Percentiles rank a stretch among this genome's conserved stretches.
phyloP scores from a whole-genome alignment of 2,888 invertebrate species.

The Agrotis exclamationis region DNA sequence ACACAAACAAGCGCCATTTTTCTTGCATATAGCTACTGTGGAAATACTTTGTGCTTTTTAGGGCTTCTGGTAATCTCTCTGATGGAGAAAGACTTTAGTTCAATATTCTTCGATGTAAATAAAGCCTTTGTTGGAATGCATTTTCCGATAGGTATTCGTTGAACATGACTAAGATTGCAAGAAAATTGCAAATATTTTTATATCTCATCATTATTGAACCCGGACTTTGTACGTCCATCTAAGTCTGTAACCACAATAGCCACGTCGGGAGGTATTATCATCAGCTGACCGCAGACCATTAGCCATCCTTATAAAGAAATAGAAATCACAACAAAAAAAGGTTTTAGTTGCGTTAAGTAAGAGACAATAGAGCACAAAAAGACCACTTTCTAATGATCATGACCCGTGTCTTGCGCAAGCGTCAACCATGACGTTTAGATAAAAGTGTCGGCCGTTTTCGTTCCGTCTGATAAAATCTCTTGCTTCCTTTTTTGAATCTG shows the following conservation, averaged over 20 bases:
- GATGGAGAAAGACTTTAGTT: slow-evolving; percentile 8
- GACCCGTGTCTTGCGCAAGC: slow-evolving; percentile 67
- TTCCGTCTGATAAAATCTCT: slow-evolving; percentile 56
- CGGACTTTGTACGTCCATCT: background rate
- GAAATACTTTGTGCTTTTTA: background rate
- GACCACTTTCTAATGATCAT: slow-evolving; percentile 77
- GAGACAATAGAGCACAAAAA: slow-evolving; percentile 67
- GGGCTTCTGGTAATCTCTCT: slow-evolving; percentile 24
- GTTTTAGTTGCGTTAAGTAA: slow-evolving; percentile 53
- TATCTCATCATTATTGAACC: background rate
- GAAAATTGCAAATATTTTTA: background rate
- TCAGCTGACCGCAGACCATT: slow-evolving; percentile 37
- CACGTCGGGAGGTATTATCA: slow-evolving; percentile 26
- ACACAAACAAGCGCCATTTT: slow-evolving; percentile 18
- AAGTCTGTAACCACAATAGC: slow-evolving; percentile 23
- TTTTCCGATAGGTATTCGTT: background rate
- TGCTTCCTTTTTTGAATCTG: slow-evolving; percentile 50
- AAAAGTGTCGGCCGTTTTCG: slow-evolving; percentile 52
- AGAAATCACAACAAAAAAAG: slow-evolving; percentile 48
- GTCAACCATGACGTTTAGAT: slow-evolving; percentile 51
- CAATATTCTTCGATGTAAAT: slow-evolving; percentile 5
- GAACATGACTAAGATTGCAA: background rate
- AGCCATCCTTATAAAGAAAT: slow-evolving; percentile 42
- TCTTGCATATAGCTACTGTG: slow-evolving; percentile 7
- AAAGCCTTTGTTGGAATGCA: background rate